Base-by-base conservation (phyloP, 1,140 invertebrate genomes). In the Trichogramma pretiosum region DNA sequence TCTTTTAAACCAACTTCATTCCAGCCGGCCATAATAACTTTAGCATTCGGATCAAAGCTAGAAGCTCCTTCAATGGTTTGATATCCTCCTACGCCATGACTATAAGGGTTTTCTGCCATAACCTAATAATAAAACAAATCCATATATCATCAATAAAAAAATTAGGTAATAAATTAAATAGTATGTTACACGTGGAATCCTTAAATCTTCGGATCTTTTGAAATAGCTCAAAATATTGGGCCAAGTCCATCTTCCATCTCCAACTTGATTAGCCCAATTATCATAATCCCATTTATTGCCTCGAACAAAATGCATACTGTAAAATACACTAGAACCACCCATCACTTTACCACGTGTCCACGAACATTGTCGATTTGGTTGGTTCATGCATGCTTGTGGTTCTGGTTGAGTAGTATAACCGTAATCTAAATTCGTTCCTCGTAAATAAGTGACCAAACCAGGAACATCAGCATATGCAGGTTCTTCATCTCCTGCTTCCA, bases 231-330 rank as follows among this genome's bases (percentile, higher is more conserved):
- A 36, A 11, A 77, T 66, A 30, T 73, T 65, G 22, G 77, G 65
- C 60, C 73, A 83, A 10, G 71, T 72, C 81, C 81, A 83, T 9
- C 76, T 75, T 4, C 56, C 51, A 11, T 78, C 79, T 2, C 82
- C 82, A 26, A 60, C 42, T n/a, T n/a, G n/a, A 28, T 71, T 70
- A 13, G 73, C 76, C 84, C 84, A 86, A 11, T 68, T 53, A 55
- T 85, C 73, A 56, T 79, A 86, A 62, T 84, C 80, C 17, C 55
- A 52, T 17, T 73, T 71, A 64, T 83, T 66, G 0, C 82, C 77
- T 55, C 83, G 78, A 2, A 77, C 74, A 59, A 82, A 83, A 13
- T 81, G 78, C 78, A 85, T 79, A 32, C 75, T 77, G 60, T 84
- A 83, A 7, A 82, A 67, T 5, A 73, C 72, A 11, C 74, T 77